A percentile compares a stretch with the other conserved stretches of the same genome.
phyloP scores from a whole-genome alignment of 2,113 vertebrate species.

The Erythrolamprus reginae region DNA sequence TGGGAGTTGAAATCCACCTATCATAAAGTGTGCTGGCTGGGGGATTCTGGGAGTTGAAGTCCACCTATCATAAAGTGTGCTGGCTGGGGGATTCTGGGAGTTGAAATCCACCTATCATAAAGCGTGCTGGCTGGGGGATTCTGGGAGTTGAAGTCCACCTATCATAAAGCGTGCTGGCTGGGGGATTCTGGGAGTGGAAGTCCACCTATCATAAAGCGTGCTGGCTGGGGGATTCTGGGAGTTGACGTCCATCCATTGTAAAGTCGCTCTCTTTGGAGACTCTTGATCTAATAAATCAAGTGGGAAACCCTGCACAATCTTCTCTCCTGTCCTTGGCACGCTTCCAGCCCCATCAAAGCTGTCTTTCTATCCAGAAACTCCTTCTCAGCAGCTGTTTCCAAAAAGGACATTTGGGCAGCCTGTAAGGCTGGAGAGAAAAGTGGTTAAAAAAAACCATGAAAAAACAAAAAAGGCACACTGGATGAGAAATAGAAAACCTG shows the following conservation, averaged over 20 bases:
- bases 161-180: neutral
- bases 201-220: too few relatives aligned
- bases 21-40: too few relatives aligned
- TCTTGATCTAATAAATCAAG: neutral
- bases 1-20: too few relatives aligned
- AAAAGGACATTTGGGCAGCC: neutral
- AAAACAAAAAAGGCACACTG: neutral
- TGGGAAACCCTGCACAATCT: neutral
- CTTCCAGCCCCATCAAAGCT: neutral
- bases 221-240: neutral
- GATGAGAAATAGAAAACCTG: neutral
- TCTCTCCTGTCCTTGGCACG: neutral
- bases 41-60: too few relatives aligned
- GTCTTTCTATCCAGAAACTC: neutral
- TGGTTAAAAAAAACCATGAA: rapidly evolving
- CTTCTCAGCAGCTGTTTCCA: neutral
- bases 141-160: too few relatives aligned
- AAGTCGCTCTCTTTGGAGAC: neutral
- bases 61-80: too few relatives aligned
- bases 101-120: too few relatives aligned
- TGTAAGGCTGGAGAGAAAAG: neutral
- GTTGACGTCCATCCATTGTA: neutral
- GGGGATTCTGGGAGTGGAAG: too few relatives aligned
- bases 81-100: too few relatives aligned
- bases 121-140: too few relatives aligned